Evolutionary conservation across 1,140 invertebrate genomes (phyloP).

Genomic region (Procambarus clarkii): DNA sequence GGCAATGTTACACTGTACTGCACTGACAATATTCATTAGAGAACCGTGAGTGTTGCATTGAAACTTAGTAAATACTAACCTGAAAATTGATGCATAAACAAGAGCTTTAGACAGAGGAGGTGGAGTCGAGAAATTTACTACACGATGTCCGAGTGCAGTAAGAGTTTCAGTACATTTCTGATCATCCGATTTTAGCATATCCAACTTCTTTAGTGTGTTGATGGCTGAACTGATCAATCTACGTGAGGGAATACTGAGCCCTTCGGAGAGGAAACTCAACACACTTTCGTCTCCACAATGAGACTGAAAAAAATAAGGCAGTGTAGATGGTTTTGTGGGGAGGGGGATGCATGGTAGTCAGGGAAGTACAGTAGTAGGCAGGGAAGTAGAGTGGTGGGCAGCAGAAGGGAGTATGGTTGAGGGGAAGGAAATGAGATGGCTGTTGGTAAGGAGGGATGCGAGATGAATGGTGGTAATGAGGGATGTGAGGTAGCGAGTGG

Average conservation of each 20-base stretch:
- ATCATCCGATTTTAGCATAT: constrained; percentile 14
- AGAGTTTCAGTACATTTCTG: constrained; percentile 1
- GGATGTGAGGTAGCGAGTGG: too few relatives aligned
- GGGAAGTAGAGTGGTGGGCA: too few relatives aligned
- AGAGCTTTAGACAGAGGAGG: constrained; percentile 52
- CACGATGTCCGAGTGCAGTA: constrained; percentile 40
- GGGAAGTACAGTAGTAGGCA: too few relatives aligned
- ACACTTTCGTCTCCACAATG: constrained; percentile 57
- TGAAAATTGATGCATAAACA: constrained; percentile 49
- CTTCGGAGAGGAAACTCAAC: constrained; percentile 32
- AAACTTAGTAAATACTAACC: constrained; percentile 3
- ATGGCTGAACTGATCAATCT: constrained; percentile 16
- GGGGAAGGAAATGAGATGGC: too few relatives aligned
- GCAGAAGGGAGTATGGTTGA: too few relatives aligned
- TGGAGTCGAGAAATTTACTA: constrained; percentile 47
- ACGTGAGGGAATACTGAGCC: constrained; percentile 38
- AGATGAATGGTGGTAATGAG: too few relatives aligned
- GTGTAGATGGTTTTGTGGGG: too few relatives aligned
- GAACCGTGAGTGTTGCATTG: not conserved
- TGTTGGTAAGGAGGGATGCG: too few relatives aligned
- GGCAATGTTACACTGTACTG: too few relatives aligned
- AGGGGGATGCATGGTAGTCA: too few relatives aligned
- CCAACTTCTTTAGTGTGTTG: constrained; percentile 25
- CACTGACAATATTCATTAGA: too few relatives aligned
- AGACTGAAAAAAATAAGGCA: constrained; percentile 21